phyloP scores from a whole-genome alignment of 2,797 vertebrate species.

The Eutrigla gurnardus region DNA sequence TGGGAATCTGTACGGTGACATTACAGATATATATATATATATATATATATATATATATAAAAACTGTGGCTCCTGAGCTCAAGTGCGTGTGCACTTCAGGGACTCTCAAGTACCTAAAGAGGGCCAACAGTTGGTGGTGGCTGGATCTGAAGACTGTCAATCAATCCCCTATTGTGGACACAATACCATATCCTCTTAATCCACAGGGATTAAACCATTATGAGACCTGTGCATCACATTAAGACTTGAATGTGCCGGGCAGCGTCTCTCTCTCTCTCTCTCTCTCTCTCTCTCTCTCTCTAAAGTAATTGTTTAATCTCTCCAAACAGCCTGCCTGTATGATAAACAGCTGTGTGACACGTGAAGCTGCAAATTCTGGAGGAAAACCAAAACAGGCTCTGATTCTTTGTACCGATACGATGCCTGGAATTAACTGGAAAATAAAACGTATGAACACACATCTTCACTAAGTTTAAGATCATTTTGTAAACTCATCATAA shows the following conservation, averaged over 20 bases:
- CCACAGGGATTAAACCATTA: slow-evolving; percentile 28
- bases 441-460: neutral
- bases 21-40: neutral
- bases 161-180: slow-evolving; percentile 10
- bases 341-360: slow-evolving; percentile 49
- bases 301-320: slow-evolving; percentile 54
- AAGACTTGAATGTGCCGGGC: slow-evolving; percentile 11
- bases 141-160: slow-evolving; percentile 12
- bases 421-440: neutral
- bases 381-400: slow-evolving; percentile 11
- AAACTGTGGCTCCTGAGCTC: slow-evolving; percentile 3
- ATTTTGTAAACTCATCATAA: neutral
- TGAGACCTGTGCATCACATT: slow-evolving; percentile 17
- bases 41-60: no score
- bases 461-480: neutral
- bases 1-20: neutral
- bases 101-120: neutral
- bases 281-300: neutral
- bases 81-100: neutral
- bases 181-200: slow-evolving; percentile 20
- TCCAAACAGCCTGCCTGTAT: slow-evolving; percentile 35
- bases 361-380: slow-evolving; percentile 21
- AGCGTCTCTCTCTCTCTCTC: slow-evolving; percentile 1
- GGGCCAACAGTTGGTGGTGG: neutral
- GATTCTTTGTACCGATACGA: slow-evolving; percentile 8